These are phyloP conservation scores for Sthenelais limicola DNA, from an alignment of 2,888 invertebrate species.

Conservation along the genomic window DNA sequence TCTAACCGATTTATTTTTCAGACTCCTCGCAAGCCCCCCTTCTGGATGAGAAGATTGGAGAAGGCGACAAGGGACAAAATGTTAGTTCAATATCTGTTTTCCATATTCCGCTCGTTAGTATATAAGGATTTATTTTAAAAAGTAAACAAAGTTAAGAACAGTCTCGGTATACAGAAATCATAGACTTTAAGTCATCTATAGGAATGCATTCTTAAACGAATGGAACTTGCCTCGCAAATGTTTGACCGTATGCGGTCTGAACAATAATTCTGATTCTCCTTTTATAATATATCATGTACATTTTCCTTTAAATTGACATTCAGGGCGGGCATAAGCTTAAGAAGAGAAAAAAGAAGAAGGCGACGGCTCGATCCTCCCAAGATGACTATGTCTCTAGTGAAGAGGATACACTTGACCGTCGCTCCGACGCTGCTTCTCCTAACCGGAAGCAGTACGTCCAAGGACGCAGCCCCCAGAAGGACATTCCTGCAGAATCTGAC, in stretches of 20 bases:
- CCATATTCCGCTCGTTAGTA: too few species aligned
- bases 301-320: not conserved
- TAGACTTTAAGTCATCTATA: too few species aligned
- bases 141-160: too few species aligned
- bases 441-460: conserved; percentile 12
- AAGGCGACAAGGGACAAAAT: conserved; percentile 37
- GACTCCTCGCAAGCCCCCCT: conserved; percentile 54
- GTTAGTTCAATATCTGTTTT: too few species aligned
- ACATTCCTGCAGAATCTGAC: conserved; percentile 34
- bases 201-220: too few species aligned
- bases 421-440: conserved; percentile 22
- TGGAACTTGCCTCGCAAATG: too few species aligned
- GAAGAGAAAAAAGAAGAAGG: conserved; percentile 45
- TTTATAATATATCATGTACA: not conserved
- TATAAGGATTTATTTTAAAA: too few species aligned
- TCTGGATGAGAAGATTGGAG: conserved; percentile 46
- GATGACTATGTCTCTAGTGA: conserved; percentile 53
- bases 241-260: too few species aligned
- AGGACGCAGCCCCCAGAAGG: conserved; percentile 33
- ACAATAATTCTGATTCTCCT: too few species aligned
- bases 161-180: too few species aligned
- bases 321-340: conserved; percentile 39
- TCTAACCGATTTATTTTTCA: too few species aligned
- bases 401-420: conserved; percentile 48
- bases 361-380: conserved; percentile 43